Percentiles rank a stretch among this genome's conserved stretches.
These are phyloP conservation scores for Bubo blakistoni DNA, from an alignment of 2,113 vertebrate genomes.

Conservation along the genomic window DNA sequence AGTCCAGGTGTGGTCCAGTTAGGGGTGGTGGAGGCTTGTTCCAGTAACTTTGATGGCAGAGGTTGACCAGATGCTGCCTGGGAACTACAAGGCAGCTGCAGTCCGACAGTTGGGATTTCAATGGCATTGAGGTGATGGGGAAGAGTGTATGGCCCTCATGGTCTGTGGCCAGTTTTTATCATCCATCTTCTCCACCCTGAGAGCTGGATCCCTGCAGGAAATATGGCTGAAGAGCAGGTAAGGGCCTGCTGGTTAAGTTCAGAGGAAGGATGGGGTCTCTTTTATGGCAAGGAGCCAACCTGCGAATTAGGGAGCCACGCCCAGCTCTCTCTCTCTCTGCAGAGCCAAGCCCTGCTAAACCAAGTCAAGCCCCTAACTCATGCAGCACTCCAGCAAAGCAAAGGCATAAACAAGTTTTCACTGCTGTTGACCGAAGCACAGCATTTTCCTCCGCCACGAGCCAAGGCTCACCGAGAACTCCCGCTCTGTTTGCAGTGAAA, in stretches of 20 bases:
- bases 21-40: not conserved
- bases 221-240: not conserved
- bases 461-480: conserved; percentile 20
- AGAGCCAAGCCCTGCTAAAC: not conserved
- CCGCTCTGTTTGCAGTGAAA: conserved; percentile 32
- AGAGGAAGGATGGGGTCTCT: not conserved
- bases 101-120: not conserved
- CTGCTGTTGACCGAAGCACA: not conserved
- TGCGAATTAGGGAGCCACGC: not conserved
- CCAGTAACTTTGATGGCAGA: not conserved
- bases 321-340: not conserved
- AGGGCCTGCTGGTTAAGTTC: not conserved
- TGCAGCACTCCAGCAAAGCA: not conserved
- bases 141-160: accelerated
- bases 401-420: not conserved
- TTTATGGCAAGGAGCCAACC: not conserved
- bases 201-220: not conserved
- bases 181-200: not conserved
- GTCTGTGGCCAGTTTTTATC: not conserved
- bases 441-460: not conserved
- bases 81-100: not conserved
- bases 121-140: accelerated
- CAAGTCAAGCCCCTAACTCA: accelerated
- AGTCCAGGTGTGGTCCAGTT: not conserved
- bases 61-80: not conserved